phyloP scores from a whole-genome alignment of 2,113 vertebrate species.

The Zeus faber region DNA sequence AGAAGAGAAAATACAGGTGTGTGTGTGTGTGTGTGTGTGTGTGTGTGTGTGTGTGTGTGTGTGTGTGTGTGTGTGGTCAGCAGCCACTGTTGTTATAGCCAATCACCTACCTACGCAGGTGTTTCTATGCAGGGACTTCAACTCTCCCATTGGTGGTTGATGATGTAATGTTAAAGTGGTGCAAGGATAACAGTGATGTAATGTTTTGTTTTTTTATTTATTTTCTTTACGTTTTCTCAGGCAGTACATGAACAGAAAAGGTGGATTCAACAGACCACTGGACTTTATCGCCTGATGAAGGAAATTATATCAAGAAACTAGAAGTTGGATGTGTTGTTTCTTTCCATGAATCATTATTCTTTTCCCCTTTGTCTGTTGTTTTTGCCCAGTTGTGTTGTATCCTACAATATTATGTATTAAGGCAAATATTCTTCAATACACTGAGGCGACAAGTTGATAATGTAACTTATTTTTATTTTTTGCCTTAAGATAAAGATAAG shows the following conservation, averaged over 20 bases:
- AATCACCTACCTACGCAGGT: slow-evolving; percentile 73
- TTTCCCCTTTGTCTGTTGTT: neutral
- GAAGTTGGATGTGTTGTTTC: neutral
- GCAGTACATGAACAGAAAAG: slow-evolving; percentile 99
- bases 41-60: slow-evolving; percentile 73
- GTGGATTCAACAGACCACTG: slow-evolving; percentile 97
- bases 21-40: slow-evolving; percentile 73
- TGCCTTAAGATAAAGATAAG: neutral
- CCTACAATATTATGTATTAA: slow-evolving; percentile 16
- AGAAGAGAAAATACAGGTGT: slow-evolving; percentile 98
- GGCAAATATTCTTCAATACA: slow-evolving; percentile 1
- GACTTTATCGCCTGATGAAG: slow-evolving; percentile 91
- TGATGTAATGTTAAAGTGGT: slow-evolving; percentile 78
- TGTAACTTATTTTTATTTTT: no score
- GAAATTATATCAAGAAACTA: slow-evolving; percentile 1
- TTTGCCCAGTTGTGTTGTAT: slow-evolving; percentile 13
- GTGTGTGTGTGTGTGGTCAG: slow-evolving; percentile 59
- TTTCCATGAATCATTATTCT: no score
- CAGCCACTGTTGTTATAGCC: slow-evolving; percentile 51
- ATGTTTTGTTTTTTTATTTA: slow-evolving; percentile 67
- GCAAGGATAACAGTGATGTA: slow-evolving; percentile 74
- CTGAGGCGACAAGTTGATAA: no score
- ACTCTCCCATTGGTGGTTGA: slow-evolving; percentile 69
- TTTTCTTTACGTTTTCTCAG: slow-evolving; percentile 70
- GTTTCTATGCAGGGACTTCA: slow-evolving; percentile 62